These are phyloP conservation scores for Rhinella marina DNA, from an alignment of 2,797 vertebrate species.

Conservation along the genomic window DNA sequence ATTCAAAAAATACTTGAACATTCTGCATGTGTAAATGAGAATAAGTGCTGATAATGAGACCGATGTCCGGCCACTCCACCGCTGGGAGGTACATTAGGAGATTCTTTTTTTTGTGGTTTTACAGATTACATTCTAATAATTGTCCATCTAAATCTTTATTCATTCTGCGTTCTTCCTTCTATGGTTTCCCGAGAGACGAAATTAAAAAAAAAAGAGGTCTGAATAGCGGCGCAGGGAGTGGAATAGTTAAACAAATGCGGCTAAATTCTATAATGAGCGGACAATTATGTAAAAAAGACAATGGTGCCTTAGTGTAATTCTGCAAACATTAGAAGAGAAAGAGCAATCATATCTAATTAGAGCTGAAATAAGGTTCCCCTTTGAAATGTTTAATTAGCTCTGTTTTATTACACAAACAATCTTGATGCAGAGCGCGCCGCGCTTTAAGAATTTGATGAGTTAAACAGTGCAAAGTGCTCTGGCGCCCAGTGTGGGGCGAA, in stretches of 20 bases:
- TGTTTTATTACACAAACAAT: constrained; percentile 80
- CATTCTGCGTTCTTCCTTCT: not conserved
- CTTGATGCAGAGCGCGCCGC: constrained; percentile 68
- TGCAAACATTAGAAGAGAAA: constrained; percentile 65
- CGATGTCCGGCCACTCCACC: not conserved
- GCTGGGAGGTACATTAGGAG: constrained; percentile 27
- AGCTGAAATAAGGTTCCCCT: constrained; percentile 81
- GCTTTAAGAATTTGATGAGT: constrained; percentile 70
- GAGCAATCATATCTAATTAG: constrained; percentile 81
- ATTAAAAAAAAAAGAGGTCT: not conserved
- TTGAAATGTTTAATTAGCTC: constrained; percentile 83
- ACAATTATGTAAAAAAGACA: constrained; percentile 64
- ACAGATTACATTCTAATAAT: constrained; percentile 21
- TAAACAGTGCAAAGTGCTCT: constrained; percentile 69
- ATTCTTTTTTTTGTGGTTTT: not conserved
- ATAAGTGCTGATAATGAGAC: constrained; percentile 22
- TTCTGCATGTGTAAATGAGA: not conserved
- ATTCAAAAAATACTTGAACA: not conserved
- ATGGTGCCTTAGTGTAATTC: constrained; percentile 64
- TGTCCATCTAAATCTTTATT: constrained; percentile 37
- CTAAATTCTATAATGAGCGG: constrained; percentile 55
- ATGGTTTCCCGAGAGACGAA: constrained; percentile 36
- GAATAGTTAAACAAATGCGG: constrained; percentile 57
- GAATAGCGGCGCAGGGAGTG: not conserved
- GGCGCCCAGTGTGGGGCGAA: constrained; percentile 71